phyloP scores from a whole-genome alignment of 2,797 vertebrate genomes.

The Holocentrus rufus region DNA sequence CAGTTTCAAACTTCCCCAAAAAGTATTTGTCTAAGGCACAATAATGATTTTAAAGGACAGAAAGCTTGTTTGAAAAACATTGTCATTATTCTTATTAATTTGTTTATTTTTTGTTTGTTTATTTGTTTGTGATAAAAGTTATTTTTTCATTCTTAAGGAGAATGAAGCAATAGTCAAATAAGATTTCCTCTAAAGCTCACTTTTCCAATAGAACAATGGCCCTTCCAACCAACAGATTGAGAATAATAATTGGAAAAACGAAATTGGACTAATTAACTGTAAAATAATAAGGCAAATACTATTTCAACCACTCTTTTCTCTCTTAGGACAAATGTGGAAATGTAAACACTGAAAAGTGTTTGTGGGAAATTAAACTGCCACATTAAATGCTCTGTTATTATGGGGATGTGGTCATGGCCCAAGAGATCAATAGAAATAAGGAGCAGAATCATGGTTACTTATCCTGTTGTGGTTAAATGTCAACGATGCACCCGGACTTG shows the following conservation, averaged over 20 bases:
- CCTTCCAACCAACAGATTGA: neutral
- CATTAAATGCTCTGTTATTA: neutral
- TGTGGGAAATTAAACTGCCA: neutral
- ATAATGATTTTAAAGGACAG: neutral
- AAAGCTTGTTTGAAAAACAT: neutral
- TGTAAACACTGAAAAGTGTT: too few species aligned
- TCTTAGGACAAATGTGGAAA: neutral
- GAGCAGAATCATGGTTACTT: conserved; percentile 30
- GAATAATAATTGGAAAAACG: neutral
- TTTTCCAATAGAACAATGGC: neutral
- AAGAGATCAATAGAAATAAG: conserved; percentile 36
- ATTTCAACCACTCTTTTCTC: neutral
- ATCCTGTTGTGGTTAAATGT: conserved; percentile 67
- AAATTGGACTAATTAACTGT: too few species aligned
- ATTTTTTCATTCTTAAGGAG: neutral
- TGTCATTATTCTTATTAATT: neutral
- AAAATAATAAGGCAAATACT: neutral
- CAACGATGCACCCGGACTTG: conserved; percentile 45
- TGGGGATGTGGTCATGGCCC: conserved; percentile 35
- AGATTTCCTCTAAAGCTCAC: neutral
- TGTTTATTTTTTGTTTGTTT: too few species aligned
- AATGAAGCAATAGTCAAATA: neutral
- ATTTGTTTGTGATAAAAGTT: neutral
- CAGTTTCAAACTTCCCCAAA: neutral
- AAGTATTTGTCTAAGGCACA: neutral